Base-by-base conservation (phyloP, 2,888 invertebrate species). In the Mamestra brassicae region DNA sequence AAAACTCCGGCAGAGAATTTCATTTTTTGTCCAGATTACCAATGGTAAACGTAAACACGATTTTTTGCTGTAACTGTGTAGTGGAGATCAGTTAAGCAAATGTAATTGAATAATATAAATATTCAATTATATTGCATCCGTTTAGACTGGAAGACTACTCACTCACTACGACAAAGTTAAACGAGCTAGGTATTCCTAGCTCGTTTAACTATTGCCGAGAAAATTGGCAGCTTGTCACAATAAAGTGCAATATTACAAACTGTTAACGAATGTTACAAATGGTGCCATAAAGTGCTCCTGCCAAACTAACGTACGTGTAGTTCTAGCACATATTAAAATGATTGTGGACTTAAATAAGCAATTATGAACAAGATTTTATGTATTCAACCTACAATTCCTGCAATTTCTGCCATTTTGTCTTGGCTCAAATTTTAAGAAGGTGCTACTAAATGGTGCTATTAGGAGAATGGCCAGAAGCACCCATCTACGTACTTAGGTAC, bases 391-490 rank as follows among this genome's bases (percentile, higher is more conserved):
- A 26, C 26, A 26, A 26, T 13, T 38, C n/a, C 6, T 7, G 54
- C 34, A 34, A 47, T 36, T 50, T 38, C 6, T 57, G 45, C 26
- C n/a, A 34, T 57, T 8, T 50, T 38, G 17, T 58, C 11, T 81
- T 80, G 75, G 45, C 81, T 57, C 26, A 57, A 38, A 62, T 62
- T 57, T 52, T 15, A 57, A 38, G 52, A 52, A 62, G 34, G 38
- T 50, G 2, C 7, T n/a, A 38, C 36, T n/a, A 62, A 74, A 74
- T 3, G 11, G 42, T 42, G 55, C 50, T 11, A 65, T 77, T 80
- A 62, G 81, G 77, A 80, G 38, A 55, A 52, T 57, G 36, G 81
- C 81, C 77, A 77, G 50, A 45, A 80, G 0, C 4, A 65, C 3
- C 36, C 36, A 57, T 65, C 50, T 80, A 38, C 50, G 50, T 50